A percentile compares a stretch with the other conserved stretches of the same genome.
phyloP scores from a whole-genome alignment of 1,140 invertebrate genomes.

The Aphis craccivora region DNA sequence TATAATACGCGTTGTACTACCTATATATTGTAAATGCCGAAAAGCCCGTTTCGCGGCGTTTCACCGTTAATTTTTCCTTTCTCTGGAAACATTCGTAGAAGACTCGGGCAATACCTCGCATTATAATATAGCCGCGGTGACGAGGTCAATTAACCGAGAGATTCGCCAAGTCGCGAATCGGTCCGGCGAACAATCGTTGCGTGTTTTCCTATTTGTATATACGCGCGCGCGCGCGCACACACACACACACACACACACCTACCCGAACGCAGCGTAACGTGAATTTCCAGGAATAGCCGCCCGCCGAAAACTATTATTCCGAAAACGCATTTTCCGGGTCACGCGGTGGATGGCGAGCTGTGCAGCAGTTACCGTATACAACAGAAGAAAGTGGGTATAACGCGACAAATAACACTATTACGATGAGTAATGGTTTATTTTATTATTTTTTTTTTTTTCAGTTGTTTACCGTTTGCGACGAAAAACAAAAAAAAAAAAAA shows the following conservation, averaged over 20 bases:
- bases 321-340: background rate
- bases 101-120: background rate
- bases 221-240: no score
- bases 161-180: background rate
- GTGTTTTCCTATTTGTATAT: background rate
- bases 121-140: background rate
- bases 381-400: background rate
- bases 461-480: background rate
- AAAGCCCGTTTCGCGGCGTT: background rate
- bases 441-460: background rate
- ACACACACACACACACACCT: background rate
- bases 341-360: background rate
- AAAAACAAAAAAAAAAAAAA: background rate
- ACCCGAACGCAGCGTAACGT: background rate
- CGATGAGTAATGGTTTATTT: background rate
- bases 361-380: background rate
- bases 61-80: background rate
- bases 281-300: background rate
- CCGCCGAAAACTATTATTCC: background rate
- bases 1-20: background rate
- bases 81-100: background rate
- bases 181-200: conserved; percentile 14
- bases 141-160: conserved; percentile 18
- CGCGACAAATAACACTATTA: conserved; percentile 9
- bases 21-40: background rate